Evolutionary conservation across 2,113 vertebrate genomes (phyloP).

Genomic region (Ptilorrhoa leucosticta): DNA sequence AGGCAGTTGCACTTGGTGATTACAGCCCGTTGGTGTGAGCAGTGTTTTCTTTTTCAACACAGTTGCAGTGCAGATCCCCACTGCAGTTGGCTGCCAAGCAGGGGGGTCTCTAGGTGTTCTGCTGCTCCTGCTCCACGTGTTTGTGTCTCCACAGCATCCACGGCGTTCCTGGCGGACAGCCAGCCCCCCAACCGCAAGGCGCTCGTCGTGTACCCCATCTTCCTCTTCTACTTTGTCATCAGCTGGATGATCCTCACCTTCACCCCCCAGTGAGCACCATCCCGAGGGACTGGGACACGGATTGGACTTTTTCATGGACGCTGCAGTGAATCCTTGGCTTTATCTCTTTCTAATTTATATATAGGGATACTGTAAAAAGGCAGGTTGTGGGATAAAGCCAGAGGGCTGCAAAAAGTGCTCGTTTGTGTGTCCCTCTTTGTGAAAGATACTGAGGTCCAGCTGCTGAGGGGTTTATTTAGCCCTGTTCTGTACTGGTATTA

Average conservation of each 20-base stretch:
- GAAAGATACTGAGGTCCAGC: background rate
- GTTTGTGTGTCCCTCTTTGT: slow-evolving; percentile 21
- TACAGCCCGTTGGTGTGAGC: rapidly evolving
- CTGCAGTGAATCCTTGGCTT: slow-evolving; percentile 20
- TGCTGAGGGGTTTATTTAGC: background rate
- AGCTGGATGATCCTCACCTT: slow-evolving; percentile 97
- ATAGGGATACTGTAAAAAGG: slow-evolving; percentile 17
- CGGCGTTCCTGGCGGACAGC: slow-evolving; percentile 92
- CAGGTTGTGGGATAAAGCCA: slow-evolving; percentile 44
- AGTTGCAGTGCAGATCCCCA: background rate
- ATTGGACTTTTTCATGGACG: background rate
- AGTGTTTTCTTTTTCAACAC: background rate
- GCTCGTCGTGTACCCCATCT: slow-evolving; percentile 92
- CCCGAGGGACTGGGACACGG: background rate
- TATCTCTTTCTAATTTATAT: slow-evolving; percentile 50
- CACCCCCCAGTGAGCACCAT: slow-evolving; percentile 52
- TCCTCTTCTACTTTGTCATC: slow-evolving; percentile 97
- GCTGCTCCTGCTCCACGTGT: background rate
- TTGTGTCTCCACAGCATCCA: slow-evolving; percentile 79
- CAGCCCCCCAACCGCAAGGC: slow-evolving; percentile 92
- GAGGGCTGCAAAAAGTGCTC: slow-evolving; percentile 15
- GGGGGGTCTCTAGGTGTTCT: background rate
- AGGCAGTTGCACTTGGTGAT: no score
- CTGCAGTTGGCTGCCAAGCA: background rate
- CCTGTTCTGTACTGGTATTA: background rate